Evolutionary conservation across 2,797 vertebrate species (phyloP).

Genomic region (Gymnocypris eckloni): DNA sequence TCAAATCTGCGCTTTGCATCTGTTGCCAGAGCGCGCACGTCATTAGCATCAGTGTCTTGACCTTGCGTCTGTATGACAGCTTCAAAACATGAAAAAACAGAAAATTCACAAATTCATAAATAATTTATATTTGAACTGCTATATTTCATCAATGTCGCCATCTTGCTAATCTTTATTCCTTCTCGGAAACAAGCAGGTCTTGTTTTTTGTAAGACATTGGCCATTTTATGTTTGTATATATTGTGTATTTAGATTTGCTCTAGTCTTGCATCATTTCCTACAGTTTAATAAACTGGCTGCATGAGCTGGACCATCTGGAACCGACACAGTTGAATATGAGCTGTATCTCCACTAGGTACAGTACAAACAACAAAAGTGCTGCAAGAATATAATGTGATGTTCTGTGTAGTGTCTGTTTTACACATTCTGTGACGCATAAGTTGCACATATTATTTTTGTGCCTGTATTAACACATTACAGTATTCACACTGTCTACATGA

Average conservation of each 20-base stretch:
- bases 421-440: not conserved
- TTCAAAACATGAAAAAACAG: no score
- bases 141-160: not conserved
- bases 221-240: not conserved
- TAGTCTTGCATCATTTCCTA: constrained; percentile 25
- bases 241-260: constrained; percentile 30
- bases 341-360: not conserved
- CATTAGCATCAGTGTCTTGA: not conserved
- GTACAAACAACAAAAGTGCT: not conserved
- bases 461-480: not conserved
- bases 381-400: not conserved
- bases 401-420: not conserved
- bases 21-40: not conserved
- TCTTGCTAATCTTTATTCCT: not conserved
- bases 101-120: no score
- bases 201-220: not conserved
- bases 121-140: not conserved
- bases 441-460: not conserved
- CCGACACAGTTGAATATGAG: not conserved
- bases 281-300: not conserved
- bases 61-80: not conserved
- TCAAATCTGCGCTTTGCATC: not conserved
- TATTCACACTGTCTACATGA: not conserved
- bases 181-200: not conserved
- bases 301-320: not conserved